Percentiles rank a stretch among this genome's conserved stretches.
phyloP scores from a whole-genome alignment of 2,113 vertebrate genomes.

The Trogon surrucura region DNA sequence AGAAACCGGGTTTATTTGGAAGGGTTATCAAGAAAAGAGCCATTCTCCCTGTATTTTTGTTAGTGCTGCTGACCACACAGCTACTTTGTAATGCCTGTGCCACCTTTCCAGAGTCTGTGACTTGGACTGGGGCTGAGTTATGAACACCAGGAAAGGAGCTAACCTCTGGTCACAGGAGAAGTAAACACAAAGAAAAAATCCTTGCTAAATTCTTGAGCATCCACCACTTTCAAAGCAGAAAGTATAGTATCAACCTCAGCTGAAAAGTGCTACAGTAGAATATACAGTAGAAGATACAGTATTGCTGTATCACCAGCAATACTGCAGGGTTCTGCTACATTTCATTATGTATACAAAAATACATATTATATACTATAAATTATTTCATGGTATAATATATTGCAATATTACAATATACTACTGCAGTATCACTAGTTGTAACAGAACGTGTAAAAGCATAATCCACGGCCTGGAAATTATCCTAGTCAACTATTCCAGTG shows the following conservation, averaged over 20 bases:
- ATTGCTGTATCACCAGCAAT: background rate
- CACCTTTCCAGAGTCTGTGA: background rate
- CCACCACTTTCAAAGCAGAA: background rate
- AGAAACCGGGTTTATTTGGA: background rate
- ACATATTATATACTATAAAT: background rate
- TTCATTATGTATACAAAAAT: background rate
- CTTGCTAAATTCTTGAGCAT: background rate
- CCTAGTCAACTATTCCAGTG: background rate
- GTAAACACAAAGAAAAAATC: background rate
- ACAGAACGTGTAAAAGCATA: background rate
- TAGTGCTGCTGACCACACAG: background rate
- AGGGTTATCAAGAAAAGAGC: fast-evolving
- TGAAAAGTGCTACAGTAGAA: background rate
- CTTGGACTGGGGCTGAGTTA: background rate
- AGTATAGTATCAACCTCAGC: background rate
- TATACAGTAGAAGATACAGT: too few species aligned
- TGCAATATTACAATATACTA: background rate
- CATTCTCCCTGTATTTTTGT: background rate
- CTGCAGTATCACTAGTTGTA: background rate
- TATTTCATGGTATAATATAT: background rate
- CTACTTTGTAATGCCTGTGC: background rate
- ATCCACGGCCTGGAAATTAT: background rate
- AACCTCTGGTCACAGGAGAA: background rate
- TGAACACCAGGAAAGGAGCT: background rate
- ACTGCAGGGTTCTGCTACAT: background rate